Evolutionary conservation across 2,888 invertebrate genomes (phyloP).

Genomic region (Sinodicranocentrus sp.): DNA sequence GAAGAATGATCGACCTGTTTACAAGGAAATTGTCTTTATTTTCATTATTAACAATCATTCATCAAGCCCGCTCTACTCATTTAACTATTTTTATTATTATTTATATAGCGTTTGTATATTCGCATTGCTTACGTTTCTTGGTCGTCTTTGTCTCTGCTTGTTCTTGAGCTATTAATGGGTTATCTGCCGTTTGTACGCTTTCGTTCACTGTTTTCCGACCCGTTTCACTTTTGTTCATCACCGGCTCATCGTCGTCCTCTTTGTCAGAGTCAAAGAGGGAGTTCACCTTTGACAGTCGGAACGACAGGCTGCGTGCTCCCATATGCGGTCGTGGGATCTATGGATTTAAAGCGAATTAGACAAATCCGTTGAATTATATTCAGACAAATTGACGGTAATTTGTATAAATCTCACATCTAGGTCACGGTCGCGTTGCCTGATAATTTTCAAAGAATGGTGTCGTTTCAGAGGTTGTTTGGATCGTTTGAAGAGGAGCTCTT

Average conservation of each 20-base stretch:
- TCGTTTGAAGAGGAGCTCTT: background rate
- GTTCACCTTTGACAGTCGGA: conserved; percentile 71
- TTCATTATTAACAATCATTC: too few relatives aligned
- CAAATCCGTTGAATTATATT: background rate
- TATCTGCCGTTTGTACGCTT: too few relatives aligned
- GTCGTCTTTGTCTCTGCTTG: background rate
- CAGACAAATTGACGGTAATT: too few relatives aligned
- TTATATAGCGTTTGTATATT: too few relatives aligned
- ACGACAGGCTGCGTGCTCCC: conserved; percentile 68
- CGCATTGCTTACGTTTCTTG: too few relatives aligned
- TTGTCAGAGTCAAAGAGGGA: conserved; percentile 58
- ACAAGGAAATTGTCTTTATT: too few relatives aligned
- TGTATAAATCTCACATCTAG: conserved; percentile 1
- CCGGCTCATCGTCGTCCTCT: conserved; percentile 9
- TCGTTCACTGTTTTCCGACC: too few relatives aligned
- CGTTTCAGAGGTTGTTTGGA: conserved; percentile 42
- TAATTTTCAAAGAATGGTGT: conserved; percentile 71
- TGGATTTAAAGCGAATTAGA: background rate
- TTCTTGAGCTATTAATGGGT: background rate
- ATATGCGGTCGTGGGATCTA: conserved; percentile 31
- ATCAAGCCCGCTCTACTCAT: too few relatives aligned
- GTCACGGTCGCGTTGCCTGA: conserved; percentile 64
- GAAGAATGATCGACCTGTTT: conserved; percentile 62
- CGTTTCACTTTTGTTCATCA: background rate
- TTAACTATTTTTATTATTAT: too few relatives aligned